phyloP scores from a whole-genome alignment of 2,797 vertebrate species.

The Hypotaenidia okinawae region DNA sequence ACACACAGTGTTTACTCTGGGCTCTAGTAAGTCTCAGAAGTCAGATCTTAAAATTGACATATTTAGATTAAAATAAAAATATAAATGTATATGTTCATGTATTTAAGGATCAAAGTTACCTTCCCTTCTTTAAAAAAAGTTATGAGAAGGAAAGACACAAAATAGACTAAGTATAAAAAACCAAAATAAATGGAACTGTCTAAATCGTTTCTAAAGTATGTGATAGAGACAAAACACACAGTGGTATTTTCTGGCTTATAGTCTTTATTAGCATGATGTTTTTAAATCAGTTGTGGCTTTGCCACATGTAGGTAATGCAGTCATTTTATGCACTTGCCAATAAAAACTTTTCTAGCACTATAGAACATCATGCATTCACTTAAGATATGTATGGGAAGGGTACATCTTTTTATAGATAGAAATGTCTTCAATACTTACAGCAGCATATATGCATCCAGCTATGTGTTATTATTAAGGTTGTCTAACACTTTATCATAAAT shows the following conservation, averaged over 20 bases:
- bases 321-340: neutral
- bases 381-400: neutral
- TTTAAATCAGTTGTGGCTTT: slow-evolving; percentile 9
- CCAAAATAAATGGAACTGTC: neutral
- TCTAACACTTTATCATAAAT: neutral
- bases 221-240: neutral
- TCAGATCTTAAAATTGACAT: neutral
- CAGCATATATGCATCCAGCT: too few species aligned
- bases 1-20: neutral
- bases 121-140: neutral
- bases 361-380: neutral
- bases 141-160: neutral
- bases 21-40: neutral
- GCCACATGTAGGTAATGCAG: slow-evolving; percentile 13
- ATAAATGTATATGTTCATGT: neutral
- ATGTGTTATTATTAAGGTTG: neutral
- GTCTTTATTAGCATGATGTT: neutral
- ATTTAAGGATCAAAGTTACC: neutral
- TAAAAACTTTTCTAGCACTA: neutral
- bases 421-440: neutral
- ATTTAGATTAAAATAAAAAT: neutral
- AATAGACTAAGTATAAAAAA: neutral
- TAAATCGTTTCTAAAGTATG: neutral
- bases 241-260: slow-evolving; percentile 2
- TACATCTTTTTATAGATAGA: neutral